These are phyloP conservation scores for Pandemis corylana DNA, from an alignment of 2,888 invertebrate species.

Conservation along the genomic window DNA sequence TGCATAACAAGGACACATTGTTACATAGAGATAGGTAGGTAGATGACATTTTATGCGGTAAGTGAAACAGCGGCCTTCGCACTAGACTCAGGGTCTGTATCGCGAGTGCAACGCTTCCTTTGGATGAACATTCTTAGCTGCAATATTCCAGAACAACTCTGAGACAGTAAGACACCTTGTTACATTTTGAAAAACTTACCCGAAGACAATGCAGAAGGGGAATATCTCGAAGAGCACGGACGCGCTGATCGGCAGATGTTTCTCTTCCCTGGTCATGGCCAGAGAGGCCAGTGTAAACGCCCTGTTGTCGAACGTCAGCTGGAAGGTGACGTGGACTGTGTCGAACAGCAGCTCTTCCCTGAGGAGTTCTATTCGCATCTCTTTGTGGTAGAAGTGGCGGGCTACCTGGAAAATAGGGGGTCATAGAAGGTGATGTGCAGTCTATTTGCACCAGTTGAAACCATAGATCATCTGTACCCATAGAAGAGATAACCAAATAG, in stretches of 20 bases:
- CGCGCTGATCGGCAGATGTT: conserved; percentile 94
- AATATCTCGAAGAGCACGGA: conserved; percentile 98
- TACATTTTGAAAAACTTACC: conserved; percentile 81
- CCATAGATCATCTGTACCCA: too few relatives aligned
- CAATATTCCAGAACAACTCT: too few relatives aligned
- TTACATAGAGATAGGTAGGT: too few relatives aligned
- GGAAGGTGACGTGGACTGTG: conserved; percentile 97
- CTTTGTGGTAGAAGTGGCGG: conserved; percentile 96
- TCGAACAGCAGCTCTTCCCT: conserved; percentile 94
- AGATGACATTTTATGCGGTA: too few relatives aligned
- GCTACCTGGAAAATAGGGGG: conserved; percentile 87
- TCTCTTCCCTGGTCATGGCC: conserved; percentile 94
- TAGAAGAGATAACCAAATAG: too few relatives aligned
- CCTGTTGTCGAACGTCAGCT: conserved; percentile 96
- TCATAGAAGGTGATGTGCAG: neutral
- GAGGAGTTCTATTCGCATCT: conserved; percentile 95
- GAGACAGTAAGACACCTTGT: conserved; percentile 42
- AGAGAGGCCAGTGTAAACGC: conserved; percentile 94
- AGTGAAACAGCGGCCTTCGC: too few relatives aligned
- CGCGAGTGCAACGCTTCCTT: too few relatives aligned
- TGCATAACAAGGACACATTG: too few relatives aligned
- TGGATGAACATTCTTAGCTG: too few relatives aligned
- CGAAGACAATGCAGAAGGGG: conserved; percentile 98
- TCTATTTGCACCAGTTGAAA: too few relatives aligned
- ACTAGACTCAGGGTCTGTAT: too few relatives aligned